phyloP scores from a whole-genome alignment of 2,888 invertebrate species.

The Apotomis capreana region DNA sequence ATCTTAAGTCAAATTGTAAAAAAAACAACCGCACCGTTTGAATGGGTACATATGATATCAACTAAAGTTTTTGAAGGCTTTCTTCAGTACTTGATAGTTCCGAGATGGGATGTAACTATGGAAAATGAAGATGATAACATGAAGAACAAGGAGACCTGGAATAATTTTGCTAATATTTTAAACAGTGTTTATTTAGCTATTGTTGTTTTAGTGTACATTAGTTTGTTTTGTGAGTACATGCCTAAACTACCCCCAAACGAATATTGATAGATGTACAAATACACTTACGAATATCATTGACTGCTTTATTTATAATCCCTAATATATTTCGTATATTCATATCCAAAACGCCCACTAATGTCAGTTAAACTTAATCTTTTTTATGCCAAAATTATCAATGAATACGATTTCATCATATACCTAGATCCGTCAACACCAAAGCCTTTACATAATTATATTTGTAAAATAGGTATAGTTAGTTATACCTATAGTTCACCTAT shows the following conservation, averaged over 20 bases:
- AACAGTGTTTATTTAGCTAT: slow-evolving; percentile 48
- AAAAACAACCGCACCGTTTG: slow-evolving; percentile 43
- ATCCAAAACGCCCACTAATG: too few species aligned
- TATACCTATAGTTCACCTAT: too few species aligned
- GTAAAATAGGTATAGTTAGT: too few species aligned
- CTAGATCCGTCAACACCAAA: too few species aligned
- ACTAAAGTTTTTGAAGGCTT: slow-evolving; percentile 47
- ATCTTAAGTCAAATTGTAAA: slow-evolving; percentile 49
- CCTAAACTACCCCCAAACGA: slow-evolving; percentile 47
- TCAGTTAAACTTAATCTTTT: too few species aligned
- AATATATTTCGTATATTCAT: not conserved
- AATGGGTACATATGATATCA: slow-evolving; percentile 49
- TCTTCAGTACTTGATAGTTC: slow-evolving; percentile 49
- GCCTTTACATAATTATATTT: too few species aligned
- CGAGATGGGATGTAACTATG: slow-evolving; percentile 48
- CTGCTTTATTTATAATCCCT: not conserved
- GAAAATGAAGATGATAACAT: slow-evolving; percentile 28
- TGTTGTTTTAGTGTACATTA: slow-evolving; percentile 49
- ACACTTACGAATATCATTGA: not conserved
- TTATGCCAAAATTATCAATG: too few species aligned
- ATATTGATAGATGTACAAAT: not conserved
- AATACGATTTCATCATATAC: too few species aligned
- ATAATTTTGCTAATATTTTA: slow-evolving; percentile 52
- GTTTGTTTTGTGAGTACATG: slow-evolving; percentile 50
- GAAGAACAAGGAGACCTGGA: slow-evolving; percentile 49